phyloP scores from a whole-genome alignment of 2,113 vertebrate species.

The Recurvirostra avosetta region DNA sequence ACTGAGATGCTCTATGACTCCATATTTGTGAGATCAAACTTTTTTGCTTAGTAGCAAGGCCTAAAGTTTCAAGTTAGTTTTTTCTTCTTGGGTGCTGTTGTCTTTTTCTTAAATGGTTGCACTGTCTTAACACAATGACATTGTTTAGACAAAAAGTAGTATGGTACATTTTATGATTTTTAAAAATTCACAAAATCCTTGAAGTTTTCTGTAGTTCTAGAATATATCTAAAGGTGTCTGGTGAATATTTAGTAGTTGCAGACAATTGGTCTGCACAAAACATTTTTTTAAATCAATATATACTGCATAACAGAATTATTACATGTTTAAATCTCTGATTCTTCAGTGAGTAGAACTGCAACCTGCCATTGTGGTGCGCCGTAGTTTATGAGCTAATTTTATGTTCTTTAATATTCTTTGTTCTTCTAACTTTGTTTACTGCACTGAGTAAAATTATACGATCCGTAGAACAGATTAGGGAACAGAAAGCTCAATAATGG shows the following conservation, averaged over 20 bases:
- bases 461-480: conserved; percentile 35
- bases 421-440: conserved; percentile 66
- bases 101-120: not conserved
- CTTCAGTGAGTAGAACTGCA: conserved; percentile 54
- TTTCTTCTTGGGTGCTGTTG: not conserved
- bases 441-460: conserved; percentile 67
- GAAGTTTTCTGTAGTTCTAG: conserved; percentile 20
- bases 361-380: not conserved
- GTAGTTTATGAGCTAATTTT: conserved; percentile 70
- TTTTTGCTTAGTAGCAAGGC: not conserved
- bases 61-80: not conserved
- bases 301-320: conserved; percentile 35
- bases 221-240: not conserved
- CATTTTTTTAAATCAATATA: not conserved
- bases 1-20: not conserved
- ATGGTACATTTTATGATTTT: not conserved
- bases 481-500: conserved; percentile 7
- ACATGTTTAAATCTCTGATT: conserved; percentile 55
- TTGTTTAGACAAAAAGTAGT: not conserved
- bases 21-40: not conserved
- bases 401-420: conserved; percentile 58
- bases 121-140: not conserved
- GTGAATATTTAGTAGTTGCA: conserved; percentile 39
- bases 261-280: not conserved
- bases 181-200: not conserved